Percentiles rank a stretch among this genome's conserved stretches.
Evolutionary conservation across 2,797 vertebrate species (phyloP).

Genomic region (Alca torda): DNA sequence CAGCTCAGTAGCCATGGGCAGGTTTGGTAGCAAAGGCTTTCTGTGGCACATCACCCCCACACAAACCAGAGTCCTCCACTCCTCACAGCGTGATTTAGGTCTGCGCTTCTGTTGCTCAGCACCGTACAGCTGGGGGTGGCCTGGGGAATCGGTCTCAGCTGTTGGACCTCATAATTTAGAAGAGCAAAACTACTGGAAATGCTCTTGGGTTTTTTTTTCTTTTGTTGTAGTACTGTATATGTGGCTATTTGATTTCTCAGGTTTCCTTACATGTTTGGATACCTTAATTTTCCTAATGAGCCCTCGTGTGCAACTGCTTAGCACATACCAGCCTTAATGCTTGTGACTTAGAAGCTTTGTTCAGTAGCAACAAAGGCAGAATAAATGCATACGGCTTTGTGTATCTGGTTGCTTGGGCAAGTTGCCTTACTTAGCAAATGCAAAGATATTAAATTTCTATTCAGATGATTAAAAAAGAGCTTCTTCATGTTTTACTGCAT

Average conservation of each 20-base stretch:
- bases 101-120: neutral
- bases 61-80: neutral
- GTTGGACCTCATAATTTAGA: neutral
- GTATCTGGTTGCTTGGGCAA: slow-evolving; percentile 76
- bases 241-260: slow-evolving; percentile 45
- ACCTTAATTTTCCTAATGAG: slow-evolving; percentile 67
- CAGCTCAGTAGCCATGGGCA: neutral
- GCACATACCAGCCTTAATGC: slow-evolving; percentile 65
- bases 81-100: accelerated
- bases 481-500: slow-evolving; percentile 73
- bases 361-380: slow-evolving; percentile 69
- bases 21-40: neutral
- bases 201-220: neutral
- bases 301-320: slow-evolving; percentile 37
- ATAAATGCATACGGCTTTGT: slow-evolving; percentile 68
- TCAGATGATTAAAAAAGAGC: slow-evolving; percentile 79
- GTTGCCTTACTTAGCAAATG: slow-evolving; percentile 73
- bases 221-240: neutral
- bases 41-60: neutral
- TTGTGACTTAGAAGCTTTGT: slow-evolving; percentile 69
- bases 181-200: neutral
- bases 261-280: slow-evolving; percentile 36
- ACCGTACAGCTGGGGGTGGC: neutral
- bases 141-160: neutral
- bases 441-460: slow-evolving; percentile 82